Conservation (phyloP, 2,797 vertebrate genomes). For the Sciaenops ocellatus region DNA sequence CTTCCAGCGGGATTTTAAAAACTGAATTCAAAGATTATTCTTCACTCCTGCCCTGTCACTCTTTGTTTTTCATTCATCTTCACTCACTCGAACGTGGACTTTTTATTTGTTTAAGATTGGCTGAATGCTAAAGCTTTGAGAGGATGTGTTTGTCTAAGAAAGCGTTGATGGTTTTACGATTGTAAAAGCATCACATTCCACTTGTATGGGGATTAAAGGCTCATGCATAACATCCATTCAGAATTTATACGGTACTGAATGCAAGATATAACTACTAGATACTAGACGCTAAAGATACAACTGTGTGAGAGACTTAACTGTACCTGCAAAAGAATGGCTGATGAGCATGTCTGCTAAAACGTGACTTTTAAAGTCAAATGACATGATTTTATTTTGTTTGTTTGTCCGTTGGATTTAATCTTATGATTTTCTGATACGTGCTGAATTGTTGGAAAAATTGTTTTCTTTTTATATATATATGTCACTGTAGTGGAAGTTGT, state of each 20-base stretch:
- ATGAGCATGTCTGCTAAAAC: conserved; percentile 69
- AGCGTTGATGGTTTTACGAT: conserved; percentile 55
- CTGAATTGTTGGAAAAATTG: conserved; percentile 56
- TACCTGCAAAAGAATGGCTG: conserved; percentile 55
- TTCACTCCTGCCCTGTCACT: conserved; percentile 5
- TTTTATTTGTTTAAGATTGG: conserved; percentile 38
- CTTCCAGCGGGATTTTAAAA: conserved; percentile 65
- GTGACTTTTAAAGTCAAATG: conserved; percentile 51
- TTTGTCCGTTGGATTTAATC: conserved; percentile 42
- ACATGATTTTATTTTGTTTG: conserved; percentile 24
- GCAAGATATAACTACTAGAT: conserved; percentile 50
- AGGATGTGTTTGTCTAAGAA: conserved; percentile 46
- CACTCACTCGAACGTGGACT: conserved; percentile 38
- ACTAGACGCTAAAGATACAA: conserved; percentile 48
- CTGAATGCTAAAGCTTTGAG: conserved; percentile 34
- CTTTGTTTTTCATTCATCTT: conserved; percentile 21
- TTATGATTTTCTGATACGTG: conserved; percentile 59
- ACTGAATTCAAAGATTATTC: conserved; percentile 51
- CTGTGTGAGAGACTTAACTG: conserved; percentile 38
- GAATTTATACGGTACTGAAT: conserved; percentile 59
- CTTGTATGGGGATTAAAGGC: conserved; percentile 2
- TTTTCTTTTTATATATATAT: conserved; percentile 63
- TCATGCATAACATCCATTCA: conserved; percentile 38
- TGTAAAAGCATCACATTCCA: conserved; percentile 69
- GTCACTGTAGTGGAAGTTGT: conserved; percentile 73